Evolutionary conservation across 2,113 vertebrate species (phyloP), one percentile per base, ranked within the genome.

Genomic region (Piliocolobus tephrosceles): DNA sequence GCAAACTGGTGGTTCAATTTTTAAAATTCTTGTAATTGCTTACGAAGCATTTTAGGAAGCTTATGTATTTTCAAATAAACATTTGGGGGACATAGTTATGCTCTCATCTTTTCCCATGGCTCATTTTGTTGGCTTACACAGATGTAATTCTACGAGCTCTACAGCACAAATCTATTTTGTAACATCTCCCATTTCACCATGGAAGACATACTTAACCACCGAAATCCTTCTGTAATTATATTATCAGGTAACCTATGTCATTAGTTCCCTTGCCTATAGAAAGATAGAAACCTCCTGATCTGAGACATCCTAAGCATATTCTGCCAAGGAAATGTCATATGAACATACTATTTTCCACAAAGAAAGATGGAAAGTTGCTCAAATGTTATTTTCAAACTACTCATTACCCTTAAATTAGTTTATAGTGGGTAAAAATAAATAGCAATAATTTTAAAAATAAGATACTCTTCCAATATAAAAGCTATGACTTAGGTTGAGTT

Each of bases 301-400:
- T 83, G 20, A 40, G 78, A 64, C 18, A 43, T 78, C n/a, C 35
- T 17, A 91, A 91, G 73, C 16, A 52, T 57, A 73, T 32, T 58
- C 20, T 55, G 0, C n/a, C 50, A 68, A 94, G 1, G 9, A 61
- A 94, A 81, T 32, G 38, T 61, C 38, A 40, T 91, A n/a, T 61
- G 17, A 79, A 13, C 43, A 87, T 40, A 90, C 10, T 2, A 58
- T 43, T 52, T 52, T 84, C 25, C 22, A 76, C 22, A 95, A 81
- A 50, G 7, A 72, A 55, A 47, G 8, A 75, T 16, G 11, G 23
- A 47, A 13, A 85, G 30, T n/a, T 58, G 35, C 16, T 81, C 35
- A 90, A 73, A 47, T 82, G 68, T 79, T 94, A 10, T 92, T 45
- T 93, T 81, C 79, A 90, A 96, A 88, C 12, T 52, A 89, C 61